Base-by-base conservation (phyloP, 2,113 vertebrate genomes). In the Caracal caracal region DNA sequence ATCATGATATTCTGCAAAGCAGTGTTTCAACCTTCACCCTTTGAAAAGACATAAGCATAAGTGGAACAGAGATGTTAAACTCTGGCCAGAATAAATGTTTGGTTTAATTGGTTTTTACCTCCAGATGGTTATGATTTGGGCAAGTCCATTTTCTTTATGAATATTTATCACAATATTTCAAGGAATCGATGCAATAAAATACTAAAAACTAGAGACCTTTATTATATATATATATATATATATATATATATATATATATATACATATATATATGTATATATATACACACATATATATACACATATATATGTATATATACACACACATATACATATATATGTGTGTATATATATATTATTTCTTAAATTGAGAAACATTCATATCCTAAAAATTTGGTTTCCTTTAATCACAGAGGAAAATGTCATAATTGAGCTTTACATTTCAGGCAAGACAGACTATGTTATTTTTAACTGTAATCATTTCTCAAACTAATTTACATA, bases 341-440 rank as follows among this genome's bases (percentile, higher is more conserved):
- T 63, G 73, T 79, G 8, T 47, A 1, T 59, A 56, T 56, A 56
- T 56, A 7, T 56, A 20, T 85, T 90, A 43, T 87, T 88, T 56
- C 75, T 93, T 85, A 82, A 88, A 73, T 43, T 86, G 59, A 93
- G 63, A 90, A 93, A 66, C 7, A 73, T 87, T 70, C 28, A 5
- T 51, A 79, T 53, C 33, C 73, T 59, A 3, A 83, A 84, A 70
- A 11, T 80, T 92, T 56, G 30, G 7, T 94, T 89, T 93, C 49
- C 5, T 71, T 93, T 76, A 43, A 79, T 96, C 22, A 49, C 8
- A 87, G 81, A 97, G 96, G 35, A 86, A 98, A 96, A 94, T 83
- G 47, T 68, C 90, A 95, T 79, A 97, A 96, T 96, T 98, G 88
- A 17, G 68, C 85, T 97, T 97, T 97, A 96, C 65, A 95, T 98